Base-by-base conservation (phyloP, 53 echinoderm and acorn worm genomes). In the Arbacia lixula region DNA sequence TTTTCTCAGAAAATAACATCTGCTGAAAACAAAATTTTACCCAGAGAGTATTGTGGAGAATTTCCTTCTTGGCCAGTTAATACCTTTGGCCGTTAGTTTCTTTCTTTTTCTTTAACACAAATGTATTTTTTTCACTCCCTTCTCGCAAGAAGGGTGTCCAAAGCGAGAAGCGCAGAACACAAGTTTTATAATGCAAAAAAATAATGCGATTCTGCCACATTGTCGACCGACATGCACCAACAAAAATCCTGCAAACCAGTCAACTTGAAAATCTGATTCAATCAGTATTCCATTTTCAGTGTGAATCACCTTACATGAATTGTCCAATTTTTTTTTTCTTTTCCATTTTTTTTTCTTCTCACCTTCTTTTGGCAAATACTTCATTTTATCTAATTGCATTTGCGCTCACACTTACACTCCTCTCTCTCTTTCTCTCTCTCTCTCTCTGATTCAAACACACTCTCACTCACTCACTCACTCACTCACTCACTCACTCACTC, bases 131-230 rank as follows among this genome's bases (percentile, higher is more conserved):
- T 46, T 46, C 49, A 6, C 20, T 56, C 5, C 8, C 53, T 31
- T 24, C 75, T 75, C 75, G 16, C 36, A 26, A 21, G 38, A 79
- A 79, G 79, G 79, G 79, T 79, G 79, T 60, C 26, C 37, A 61
- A 79, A 28, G 1, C 25, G 79, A 79, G 79, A 61, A 61, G 79
- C 17, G 16, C 24, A 79, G 27, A 40, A 39, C 42, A 79, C 40
- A 38, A 14, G 36, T 35, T 21, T 11, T 38, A 36, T 63, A 53
- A 71, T 56, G 10, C 12, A 56, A 20, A 10, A 5, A 56, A 56
- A 56, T 14, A 14, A 5, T 5, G 20, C 10, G 20, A 10, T 72
- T 38, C 72, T 72, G 72, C 72, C 72, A 72, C 38, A 40, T 22
- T 40, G 1, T 68, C 5, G 49, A 72, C 72, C 30, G 30, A 46